Evolutionary conservation across 2,113 vertebrate genomes (phyloP).

Genomic region (Nothobranchius kuhntae): DNA sequence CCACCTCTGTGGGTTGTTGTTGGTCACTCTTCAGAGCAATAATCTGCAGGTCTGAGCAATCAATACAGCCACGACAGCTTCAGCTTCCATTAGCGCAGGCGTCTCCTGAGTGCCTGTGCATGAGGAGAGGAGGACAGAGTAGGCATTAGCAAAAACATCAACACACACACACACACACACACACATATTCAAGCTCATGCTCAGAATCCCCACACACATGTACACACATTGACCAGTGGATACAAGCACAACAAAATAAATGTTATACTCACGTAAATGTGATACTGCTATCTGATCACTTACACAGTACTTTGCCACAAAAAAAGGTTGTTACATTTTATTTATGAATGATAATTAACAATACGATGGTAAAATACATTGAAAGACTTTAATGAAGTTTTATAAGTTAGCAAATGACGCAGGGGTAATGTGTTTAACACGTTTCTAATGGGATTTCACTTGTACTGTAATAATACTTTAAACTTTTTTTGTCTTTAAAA

Average conservation of each 20-base stretch:
- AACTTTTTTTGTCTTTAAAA: too few relatives aligned
- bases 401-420: too few relatives aligned
- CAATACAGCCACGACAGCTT: constrained; percentile 75
- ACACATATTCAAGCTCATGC: constrained; percentile 70
- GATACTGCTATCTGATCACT: too few relatives aligned
- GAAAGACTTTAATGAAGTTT: too few relatives aligned
- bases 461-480: too few relatives aligned
- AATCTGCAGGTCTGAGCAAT: constrained; percentile 81
- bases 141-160: constrained; percentile 57
- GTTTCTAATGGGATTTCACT: too few relatives aligned
- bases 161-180: constrained; percentile 30
- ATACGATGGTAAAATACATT: too few relatives aligned
- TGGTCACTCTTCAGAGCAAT: constrained; percentile 83
- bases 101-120: constrained; percentile 75
- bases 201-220: constrained; percentile 43
- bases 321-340: too few relatives aligned
- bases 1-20: constrained; percentile 74
- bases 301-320: too few relatives aligned
- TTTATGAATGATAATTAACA: too few relatives aligned
- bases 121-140: constrained; percentile 59
- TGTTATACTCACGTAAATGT: too few relatives aligned
- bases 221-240: constrained; percentile 9
- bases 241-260: background rate
- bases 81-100: constrained; percentile 72
- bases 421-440: too few relatives aligned